These are phyloP conservation scores for Dufourea novaeangliae DNA, from an alignment of 1,140 invertebrate genomes.

Conservation along the genomic window DNA sequence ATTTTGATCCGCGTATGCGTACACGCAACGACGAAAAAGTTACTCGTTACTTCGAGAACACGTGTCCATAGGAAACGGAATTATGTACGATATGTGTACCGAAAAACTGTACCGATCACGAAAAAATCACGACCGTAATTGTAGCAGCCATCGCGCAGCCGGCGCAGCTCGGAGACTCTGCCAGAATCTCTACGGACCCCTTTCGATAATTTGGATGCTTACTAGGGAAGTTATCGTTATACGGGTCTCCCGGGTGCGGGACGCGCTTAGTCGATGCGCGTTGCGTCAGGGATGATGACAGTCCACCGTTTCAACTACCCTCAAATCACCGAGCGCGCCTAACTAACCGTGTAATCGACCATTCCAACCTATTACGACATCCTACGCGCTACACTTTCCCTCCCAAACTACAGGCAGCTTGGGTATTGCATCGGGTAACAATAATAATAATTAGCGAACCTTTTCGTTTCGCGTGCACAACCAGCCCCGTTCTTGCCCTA, in stretches of 20 bases:
- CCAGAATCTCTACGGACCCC: background rate
- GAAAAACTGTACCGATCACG: too few relatives aligned
- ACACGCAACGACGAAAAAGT: too few relatives aligned
- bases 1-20: too few relatives aligned
- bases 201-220: constrained; percentile 2
- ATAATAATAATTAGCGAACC: constrained; percentile 34
- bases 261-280: constrained; percentile 13
- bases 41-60: too few relatives aligned
- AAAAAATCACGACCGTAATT: too few relatives aligned
- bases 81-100: too few relatives aligned
- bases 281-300: constrained; percentile 66
- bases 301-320: constrained; percentile 67
- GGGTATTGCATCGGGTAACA: background rate
- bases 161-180: too few relatives aligned
- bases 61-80: too few relatives aligned
- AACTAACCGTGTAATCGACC: constrained; percentile 81
- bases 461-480: constrained; percentile 14
- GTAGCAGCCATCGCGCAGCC: too few relatives aligned
- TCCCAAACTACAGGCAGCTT: constrained; percentile 14
- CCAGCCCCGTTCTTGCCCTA: background rate
- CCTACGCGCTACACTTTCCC: constrained; percentile 25
- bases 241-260: background rate
- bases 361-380: constrained; percentile 75
- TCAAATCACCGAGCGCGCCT: constrained; percentile 78
- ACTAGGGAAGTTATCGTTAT: background rate